These are phyloP conservation scores for Drosophila nebulosa DNA, from an alignment of 1,140 invertebrate species.

Conservation along the genomic window DNA sequence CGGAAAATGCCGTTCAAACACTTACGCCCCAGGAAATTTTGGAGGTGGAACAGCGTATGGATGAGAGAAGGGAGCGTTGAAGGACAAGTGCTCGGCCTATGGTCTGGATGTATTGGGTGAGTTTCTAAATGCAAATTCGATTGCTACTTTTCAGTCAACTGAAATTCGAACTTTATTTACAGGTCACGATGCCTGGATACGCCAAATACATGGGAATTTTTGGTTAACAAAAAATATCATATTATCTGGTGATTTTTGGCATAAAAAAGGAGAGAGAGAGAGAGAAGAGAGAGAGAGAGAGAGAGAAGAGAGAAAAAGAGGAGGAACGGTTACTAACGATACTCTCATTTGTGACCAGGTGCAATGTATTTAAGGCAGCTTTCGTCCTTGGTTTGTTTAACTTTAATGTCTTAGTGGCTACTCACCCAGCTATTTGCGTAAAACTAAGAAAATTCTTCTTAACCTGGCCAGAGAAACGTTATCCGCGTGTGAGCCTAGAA, in stretches of 20 bases:
- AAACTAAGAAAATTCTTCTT: constrained; percentile 88
- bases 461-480: constrained; percentile 88
- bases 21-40: constrained; percentile 74
- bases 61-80: constrained; percentile 81
- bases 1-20: constrained; percentile 73
- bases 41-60: constrained; percentile 82
- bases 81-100: constrained; percentile 82
- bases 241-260: constrained; percentile 85
- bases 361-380: constrained; percentile 93
- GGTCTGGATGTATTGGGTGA: constrained; percentile 82
- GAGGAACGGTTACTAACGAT: no score
- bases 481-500: constrained; percentile 87
- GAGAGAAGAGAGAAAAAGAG: no score
- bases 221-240: constrained; percentile 89
- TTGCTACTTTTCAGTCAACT: not conserved
- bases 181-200: constrained; percentile 85
- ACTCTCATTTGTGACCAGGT: constrained; percentile 79
- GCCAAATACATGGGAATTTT: constrained; percentile 91
- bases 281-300: not conserved
- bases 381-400: constrained; percentile 96
- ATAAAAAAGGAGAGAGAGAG: no score
- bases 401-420: constrained; percentile 91
- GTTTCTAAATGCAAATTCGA: constrained; percentile 5
- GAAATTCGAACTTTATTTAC: constrained; percentile 31
- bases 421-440: constrained; percentile 87